These are phyloP conservation scores for Alloscopus bannaensis DNA, from an alignment of 2,888 invertebrate genomes.

Conservation along the genomic window DNA sequence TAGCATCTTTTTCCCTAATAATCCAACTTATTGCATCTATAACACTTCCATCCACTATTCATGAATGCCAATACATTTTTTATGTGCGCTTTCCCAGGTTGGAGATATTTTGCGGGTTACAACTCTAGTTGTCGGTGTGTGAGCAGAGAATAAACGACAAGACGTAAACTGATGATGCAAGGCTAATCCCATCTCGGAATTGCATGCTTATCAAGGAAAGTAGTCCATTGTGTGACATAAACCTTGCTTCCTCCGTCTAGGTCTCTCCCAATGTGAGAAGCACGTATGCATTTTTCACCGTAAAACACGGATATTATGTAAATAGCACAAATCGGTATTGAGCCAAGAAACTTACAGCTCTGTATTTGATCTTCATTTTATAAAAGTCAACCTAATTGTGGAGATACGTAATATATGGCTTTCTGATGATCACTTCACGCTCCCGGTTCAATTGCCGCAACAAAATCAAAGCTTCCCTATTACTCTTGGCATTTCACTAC, in stretches of 20 bases:
- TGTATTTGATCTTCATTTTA: not conserved
- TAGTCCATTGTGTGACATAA: conserved; percentile 19
- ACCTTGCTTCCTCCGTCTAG: not conserved
- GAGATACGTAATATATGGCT: not conserved
- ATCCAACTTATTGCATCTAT: not conserved
- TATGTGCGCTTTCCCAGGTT: not conserved
- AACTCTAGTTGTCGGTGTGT: too few relatives aligned
- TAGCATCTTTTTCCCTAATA: too few relatives aligned
- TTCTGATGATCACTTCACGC: too few relatives aligned
- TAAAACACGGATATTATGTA: too few relatives aligned
- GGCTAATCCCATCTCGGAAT: conserved; percentile 26
- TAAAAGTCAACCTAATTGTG: not conserved
- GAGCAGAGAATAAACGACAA: too few relatives aligned
- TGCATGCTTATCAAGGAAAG: conserved; percentile 18
- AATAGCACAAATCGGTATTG: not conserved
- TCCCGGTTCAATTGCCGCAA: too few relatives aligned
- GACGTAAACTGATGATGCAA: conserved; percentile 16
- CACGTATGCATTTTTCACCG: too few relatives aligned
- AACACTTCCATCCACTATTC: too few relatives aligned
- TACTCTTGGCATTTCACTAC: too few relatives aligned
- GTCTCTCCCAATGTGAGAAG: not conserved
- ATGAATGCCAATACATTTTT: too few relatives aligned
- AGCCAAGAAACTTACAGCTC: not conserved
- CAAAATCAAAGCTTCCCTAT: too few relatives aligned
- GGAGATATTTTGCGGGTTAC: too few relatives aligned